Evolutionary conservation across 2,888 invertebrate genomes (phyloP).

Genomic region (Microctonus brassicae): DNA sequence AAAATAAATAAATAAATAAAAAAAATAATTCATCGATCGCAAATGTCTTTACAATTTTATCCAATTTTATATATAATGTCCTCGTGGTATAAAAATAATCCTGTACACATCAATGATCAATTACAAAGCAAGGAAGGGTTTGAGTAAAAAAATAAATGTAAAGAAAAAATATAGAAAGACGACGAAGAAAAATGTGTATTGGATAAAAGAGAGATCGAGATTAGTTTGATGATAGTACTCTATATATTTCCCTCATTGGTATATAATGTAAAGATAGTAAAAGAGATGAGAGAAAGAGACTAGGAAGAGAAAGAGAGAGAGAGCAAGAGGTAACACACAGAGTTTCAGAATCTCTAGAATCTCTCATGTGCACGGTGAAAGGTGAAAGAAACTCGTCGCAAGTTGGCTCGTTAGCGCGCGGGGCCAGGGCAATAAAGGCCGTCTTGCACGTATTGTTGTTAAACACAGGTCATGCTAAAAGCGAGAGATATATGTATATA

Average conservation of each 20-base stretch:
- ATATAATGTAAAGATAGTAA: not conserved
- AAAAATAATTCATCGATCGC: not conserved
- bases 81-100: constrained; percentile 23
- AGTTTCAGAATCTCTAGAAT: constrained; percentile 36
- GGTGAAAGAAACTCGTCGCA: constrained; percentile 45
- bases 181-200: not conserved
- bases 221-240: constrained; percentile 20
- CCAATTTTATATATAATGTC: constrained; percentile 16
- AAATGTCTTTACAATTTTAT: constrained; percentile 6
- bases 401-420: constrained; percentile 53
- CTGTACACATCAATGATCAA: constrained; percentile 22
- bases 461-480: constrained; percentile 51
- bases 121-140: not conserved
- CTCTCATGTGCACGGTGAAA: constrained; percentile 37
- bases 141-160: not conserved
- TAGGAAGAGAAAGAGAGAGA: constrained; percentile 20
- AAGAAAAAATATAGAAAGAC: not conserved
- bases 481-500: constrained; percentile 39
- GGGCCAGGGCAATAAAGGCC: constrained; percentile 48
- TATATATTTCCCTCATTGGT: constrained; percentile 19
- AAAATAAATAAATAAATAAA: not conserved
- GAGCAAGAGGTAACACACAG: constrained; percentile 32
- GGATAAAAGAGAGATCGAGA: constrained; percentile 24
- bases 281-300: not conserved
- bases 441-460: constrained; percentile 54